Evolutionary conservation across 1,140 invertebrate species (phyloP).

Genomic region (Adelges cooleyi): DNA sequence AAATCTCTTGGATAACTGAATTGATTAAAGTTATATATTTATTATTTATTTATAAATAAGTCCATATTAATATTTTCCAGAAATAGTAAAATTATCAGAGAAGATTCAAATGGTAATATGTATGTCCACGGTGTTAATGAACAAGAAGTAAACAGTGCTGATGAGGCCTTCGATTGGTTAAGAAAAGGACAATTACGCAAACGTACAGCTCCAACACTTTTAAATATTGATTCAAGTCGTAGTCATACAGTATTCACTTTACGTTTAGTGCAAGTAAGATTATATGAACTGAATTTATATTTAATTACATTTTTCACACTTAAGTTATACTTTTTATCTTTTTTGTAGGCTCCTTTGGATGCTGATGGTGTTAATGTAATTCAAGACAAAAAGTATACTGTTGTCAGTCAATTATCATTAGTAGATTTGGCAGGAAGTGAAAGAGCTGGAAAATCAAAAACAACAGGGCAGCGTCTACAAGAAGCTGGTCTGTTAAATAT

Average conservation of each 20-base stretch:
- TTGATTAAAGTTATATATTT: too few relatives aligned
- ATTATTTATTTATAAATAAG: not conserved
- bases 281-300: not conserved
- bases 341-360: slow-evolving; percentile 69
- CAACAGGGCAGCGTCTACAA: slow-evolving; percentile 64
- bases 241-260: slow-evolving; percentile 92
- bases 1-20: too few relatives aligned
- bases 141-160: slow-evolving; percentile 76
- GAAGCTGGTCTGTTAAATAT: slow-evolving; percentile 68
- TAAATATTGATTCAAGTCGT: slow-evolving; percentile 85
- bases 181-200: slow-evolving; percentile 69
- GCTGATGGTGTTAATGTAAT: slow-evolving; percentile 48
- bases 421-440: slow-evolving; percentile 95
- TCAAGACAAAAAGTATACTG: slow-evolving; percentile 50
- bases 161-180: slow-evolving; percentile 83
- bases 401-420: slow-evolving; percentile 73
- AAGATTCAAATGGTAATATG: slow-evolving; percentile 72
- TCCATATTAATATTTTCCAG: slow-evolving; percentile 38
- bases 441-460: slow-evolving; percentile 70
- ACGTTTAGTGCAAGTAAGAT: slow-evolving; percentile 65
- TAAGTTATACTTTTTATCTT: not conserved
- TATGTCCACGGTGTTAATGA: slow-evolving; percentile 83
- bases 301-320: not conserved
- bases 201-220: slow-evolving; percentile 71
- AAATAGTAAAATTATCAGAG: slow-evolving; percentile 53